Conservation (phyloP, 2,113 vertebrate species). For the Megaceryle torquata region DNA sequence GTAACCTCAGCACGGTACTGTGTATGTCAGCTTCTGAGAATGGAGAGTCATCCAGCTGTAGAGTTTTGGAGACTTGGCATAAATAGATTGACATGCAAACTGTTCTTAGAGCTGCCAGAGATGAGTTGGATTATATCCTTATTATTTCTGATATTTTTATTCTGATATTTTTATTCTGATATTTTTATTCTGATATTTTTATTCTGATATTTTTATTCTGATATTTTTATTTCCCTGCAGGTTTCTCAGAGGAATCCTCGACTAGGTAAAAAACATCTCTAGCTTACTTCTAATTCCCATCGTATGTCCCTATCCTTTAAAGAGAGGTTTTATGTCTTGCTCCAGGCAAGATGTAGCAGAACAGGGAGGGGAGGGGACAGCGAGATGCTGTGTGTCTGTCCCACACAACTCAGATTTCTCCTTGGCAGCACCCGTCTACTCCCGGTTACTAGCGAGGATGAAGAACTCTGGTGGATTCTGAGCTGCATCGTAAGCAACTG, state of each 20-base stretch:
- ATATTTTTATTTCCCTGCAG: slow-evolving; percentile 33
- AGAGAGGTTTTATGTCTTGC: neutral
- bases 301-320: accelerated
- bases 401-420: neutral
- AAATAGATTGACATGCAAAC: neutral
- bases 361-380: neutral
- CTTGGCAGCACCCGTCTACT: slow-evolving; percentile 72
- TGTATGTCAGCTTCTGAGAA: neutral
- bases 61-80: neutral
- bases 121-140: neutral
- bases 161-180: too few species aligned
- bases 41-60: neutral
- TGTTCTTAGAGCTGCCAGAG: neutral
- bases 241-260: slow-evolving; percentile 69
- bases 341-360: neutral
- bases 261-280: slow-evolving; percentile 72
- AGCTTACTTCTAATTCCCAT: neutral
- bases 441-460: slow-evolving; percentile 73
- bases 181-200: too few species aligned
- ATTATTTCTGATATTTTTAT: too few species aligned
- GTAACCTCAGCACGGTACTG: neutral
- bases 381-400: neutral
- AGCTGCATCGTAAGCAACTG: neutral
- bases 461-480: slow-evolving; percentile 34
- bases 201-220: too few species aligned